Evolutionary conservation across 2,113 vertebrate genomes (phyloP), one percentile per base, ranked within the genome.

Genomic region (Lophura nycthemera): DNA sequence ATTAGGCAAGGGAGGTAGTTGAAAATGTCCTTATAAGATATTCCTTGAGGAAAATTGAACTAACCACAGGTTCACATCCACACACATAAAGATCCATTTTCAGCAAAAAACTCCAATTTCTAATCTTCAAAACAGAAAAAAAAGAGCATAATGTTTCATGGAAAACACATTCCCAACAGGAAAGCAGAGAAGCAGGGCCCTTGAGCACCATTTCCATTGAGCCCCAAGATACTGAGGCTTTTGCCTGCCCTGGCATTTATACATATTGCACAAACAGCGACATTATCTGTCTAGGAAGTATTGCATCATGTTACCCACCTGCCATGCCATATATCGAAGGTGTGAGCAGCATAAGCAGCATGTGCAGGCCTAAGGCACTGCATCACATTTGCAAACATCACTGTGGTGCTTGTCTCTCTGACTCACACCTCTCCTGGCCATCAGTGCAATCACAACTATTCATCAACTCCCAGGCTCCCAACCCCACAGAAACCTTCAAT

Each of bases 271-370:
- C 2, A 83, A 20, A 13, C 18, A 25, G 52, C 11, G 57, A 7
- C 30, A 42, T 36, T 42, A 63, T 47, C 67, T 76, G 9, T 7
- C 60, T 19, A 56, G 59, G 30, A 95, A 77, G 29, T 1, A 22
- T 1, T 52, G 40, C 76, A 72, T 52, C 29, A 4, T 32, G 90
- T 71, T 76, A 21, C 30, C 18, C n/a, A 64, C 10, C n/a, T 4
- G 0, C 0, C 27, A 11, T 0, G 0, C 47, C 38, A 36, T 56
- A 71, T 54, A 77, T 20, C 3, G 52, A 60, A 52, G 14, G 21
- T 29, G 8, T 29, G 36, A 48, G 36, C 21, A 57, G 50, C 19
- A 29, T 6, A 67, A 74, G 32, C 1, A 0, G 22, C 20, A 30
- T 24, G 20, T 20, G 11, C 32, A 27, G 10, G 7, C 64, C 66